Evolutionary conservation across 92 coral and sea anemone genomes (phyloP).

Genomic region (Parazoanthus atlanticus): DNA sequence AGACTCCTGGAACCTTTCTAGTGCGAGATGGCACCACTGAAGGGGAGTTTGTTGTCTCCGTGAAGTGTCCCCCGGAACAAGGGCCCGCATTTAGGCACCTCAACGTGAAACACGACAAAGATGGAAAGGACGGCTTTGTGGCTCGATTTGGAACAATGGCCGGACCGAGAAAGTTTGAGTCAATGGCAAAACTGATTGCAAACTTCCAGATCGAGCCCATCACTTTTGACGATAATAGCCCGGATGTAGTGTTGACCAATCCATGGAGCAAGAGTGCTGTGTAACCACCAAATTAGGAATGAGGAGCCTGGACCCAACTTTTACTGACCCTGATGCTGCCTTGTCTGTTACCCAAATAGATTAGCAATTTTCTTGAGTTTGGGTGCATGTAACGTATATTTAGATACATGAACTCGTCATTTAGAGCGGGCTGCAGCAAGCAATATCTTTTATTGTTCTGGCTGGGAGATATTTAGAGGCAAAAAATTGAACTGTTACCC

Average conservation of each 20-base stretch:
- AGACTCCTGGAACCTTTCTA: constrained; percentile 87
- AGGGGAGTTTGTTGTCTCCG: constrained; percentile 75
- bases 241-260: constrained; percentile 73
- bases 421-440: no score
- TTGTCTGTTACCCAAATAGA: no score
- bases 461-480: no score
- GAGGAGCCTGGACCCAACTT: no score
- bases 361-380: no score
- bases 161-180: constrained; percentile 57
- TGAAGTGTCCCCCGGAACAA: constrained; percentile 75
- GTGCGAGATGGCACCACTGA: constrained; percentile 74
- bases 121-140: constrained; percentile 50
- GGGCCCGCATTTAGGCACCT: constrained; percentile 86
- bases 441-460: no score
- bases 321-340: no score
- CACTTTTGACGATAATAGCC: constrained; percentile 74
- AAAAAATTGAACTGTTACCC: no score
- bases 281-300: neutral
- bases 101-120: constrained; percentile 59
- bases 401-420: no score
- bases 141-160: constrained; percentile 72
- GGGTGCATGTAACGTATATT: no score
- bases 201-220: constrained; percentile 87
- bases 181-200: constrained; percentile 74
- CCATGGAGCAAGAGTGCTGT: constrained; percentile 71